Evolutionary conservation across 2,888 invertebrate genomes (phyloP), one percentile per base, ranked within the genome.

Genomic region (Netelia inedita): DNA sequence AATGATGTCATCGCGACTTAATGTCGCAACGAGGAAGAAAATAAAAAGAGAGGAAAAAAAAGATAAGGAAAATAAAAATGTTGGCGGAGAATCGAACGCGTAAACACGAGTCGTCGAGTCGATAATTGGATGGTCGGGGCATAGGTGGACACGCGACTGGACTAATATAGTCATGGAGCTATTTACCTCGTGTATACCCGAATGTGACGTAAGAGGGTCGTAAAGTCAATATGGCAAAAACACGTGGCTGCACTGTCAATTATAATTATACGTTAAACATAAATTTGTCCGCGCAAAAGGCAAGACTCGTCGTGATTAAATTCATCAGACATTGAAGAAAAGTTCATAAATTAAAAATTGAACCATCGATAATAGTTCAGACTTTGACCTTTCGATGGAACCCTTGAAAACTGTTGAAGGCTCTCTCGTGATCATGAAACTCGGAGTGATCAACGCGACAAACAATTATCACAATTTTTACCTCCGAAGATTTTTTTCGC

Each of bases 1-100:
- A 28, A 79, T 85, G 81, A 81, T 85, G 78, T 85, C 84, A 85
- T n/a, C 74, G 78, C 78, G 78, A 78, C 57, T 5, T 68, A 65
- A 78, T 76, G 81, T 85, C 81, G 57, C 50, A 28, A 57, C 46
- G 74, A 16, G 63, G 23, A 53, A 65, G 14, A 55, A 75, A 68
- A 5, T 14, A 46, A 59, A 69, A 46, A 46, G 19, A 41, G 10
- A 10, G 59, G n/a, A n/a, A 76, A 68, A 68, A 21, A 46, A 50
- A 28, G 28, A 28, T 16, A 46, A 46, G 35, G 43, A 16, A 68
- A 59, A 63, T 76, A 80, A 78, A 81, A 81, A 55, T 23, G 14
- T 50, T 35, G 19, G 14, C n/a, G 10, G n/a, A 61, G 16, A 69
- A 81, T 82, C 65, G 78, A 71, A 57, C 19, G 35, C 23, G 16